Evolutionary conservation across 2,113 vertebrate species (phyloP).

Genomic region (Nothocercus nigrocapillus): DNA sequence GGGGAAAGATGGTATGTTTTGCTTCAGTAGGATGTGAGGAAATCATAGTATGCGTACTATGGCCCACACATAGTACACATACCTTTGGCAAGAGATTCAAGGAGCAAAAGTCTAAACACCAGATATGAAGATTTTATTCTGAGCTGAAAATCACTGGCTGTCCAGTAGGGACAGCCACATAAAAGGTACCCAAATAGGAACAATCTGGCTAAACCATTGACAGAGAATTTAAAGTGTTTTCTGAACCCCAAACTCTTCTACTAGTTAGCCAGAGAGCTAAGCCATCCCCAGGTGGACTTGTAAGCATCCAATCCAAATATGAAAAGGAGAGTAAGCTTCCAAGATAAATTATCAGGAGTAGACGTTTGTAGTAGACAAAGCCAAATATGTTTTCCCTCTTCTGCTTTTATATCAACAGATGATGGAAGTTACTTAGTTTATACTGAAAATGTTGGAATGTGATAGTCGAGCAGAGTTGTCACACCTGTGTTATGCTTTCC

Average conservation of each 20-base stretch:
- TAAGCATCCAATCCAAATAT: conserved; percentile 63
- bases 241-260: neutral
- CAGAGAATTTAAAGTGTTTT: conserved; percentile 9
- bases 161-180: neutral
- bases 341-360: conserved; percentile 61
- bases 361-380: conserved; percentile 56
- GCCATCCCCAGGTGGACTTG: conserved; percentile 41
- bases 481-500: conserved; percentile 73
- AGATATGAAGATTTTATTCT: neutral
- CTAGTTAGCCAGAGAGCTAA: neutral
- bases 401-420: conserved; percentile 65
- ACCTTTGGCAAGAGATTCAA: neutral
- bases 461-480: conserved; percentile 50
- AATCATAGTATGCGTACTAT: neutral
- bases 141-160: neutral
- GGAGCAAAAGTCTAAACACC: neutral
- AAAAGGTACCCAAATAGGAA: neutral
- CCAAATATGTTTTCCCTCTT: conserved; percentile 61
- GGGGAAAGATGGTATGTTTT: neutral
- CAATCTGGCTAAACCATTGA: neutral
- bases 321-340: conserved; percentile 36
- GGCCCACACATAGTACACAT: too few species aligned
- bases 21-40: neutral
- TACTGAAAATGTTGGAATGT: conserved; percentile 65
- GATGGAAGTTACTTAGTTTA: conserved; percentile 61